phyloP scores from a whole-genome alignment of 2,888 invertebrate genomes.

The Calliopum simillimum region DNA sequence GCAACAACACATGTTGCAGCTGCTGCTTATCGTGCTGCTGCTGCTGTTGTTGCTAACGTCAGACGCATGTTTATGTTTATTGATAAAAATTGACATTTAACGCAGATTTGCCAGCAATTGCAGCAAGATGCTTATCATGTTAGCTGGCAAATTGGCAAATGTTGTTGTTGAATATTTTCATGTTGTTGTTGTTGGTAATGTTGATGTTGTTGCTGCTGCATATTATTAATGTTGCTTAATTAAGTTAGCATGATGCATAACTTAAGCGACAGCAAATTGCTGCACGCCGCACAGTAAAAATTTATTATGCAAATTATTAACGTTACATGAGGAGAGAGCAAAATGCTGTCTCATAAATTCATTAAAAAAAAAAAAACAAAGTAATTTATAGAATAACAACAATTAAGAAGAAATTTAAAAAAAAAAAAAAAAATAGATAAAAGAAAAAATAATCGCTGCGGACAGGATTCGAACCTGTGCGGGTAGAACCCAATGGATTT shows the following conservation, averaged over 20 bases:
- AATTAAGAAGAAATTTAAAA: background rate
- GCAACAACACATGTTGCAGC: constrained; percentile 29
- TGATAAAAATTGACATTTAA: constrained; percentile 43
- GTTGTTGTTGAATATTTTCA: background rate
- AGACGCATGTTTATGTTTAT: constrained; percentile 27
- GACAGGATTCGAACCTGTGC: constrained; percentile 89
- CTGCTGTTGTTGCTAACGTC: constrained; percentile 43
- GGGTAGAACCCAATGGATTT: constrained; percentile 73
- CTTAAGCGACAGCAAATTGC: background rate
- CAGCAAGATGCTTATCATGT: constrained; percentile 20
- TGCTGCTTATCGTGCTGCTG: constrained; percentile 42
- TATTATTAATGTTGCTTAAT: constrained; percentile 24
- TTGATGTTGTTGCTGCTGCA: constrained; percentile 6
- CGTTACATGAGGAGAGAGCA: background rate
- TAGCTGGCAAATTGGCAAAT: constrained; percentile 26
- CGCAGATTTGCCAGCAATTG: constrained; percentile 32
- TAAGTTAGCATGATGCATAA: constrained; percentile 25
- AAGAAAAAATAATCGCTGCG: constrained; percentile 71
- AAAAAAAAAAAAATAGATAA: background rate
- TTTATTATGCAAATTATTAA: background rate
- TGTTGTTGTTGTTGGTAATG: background rate
- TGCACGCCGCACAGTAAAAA: background rate
- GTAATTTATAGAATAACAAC: background rate
- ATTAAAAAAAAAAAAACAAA: background rate
- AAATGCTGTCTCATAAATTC: no score